Base-by-base conservation (phyloP, 2,113 vertebrate species). In the Phyllopteryx taeniolatus region DNA sequence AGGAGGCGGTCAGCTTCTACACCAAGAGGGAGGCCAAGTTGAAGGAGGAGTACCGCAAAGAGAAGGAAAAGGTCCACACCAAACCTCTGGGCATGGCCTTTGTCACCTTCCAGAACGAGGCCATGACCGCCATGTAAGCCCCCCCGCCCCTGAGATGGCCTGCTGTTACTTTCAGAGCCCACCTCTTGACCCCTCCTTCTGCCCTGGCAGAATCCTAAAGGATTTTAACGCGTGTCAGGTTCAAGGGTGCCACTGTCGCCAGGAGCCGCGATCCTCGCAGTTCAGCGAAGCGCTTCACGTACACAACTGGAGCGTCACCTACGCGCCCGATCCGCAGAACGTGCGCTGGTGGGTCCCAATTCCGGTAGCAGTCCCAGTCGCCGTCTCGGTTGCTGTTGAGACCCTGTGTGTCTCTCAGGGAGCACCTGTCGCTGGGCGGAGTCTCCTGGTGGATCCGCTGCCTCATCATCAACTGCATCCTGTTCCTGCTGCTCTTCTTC, bases 31-130 rank as follows among this genome's bases (percentile, higher is more conserved):
- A 98, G 83, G 88, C 93, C 66, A 93, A 94, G 63, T 92, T 99
- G 46, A 98, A 93, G 83, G 95, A 98, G 0, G 96, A 99, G 11
- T 98, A 95, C 86, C 94, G 94, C 82, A 92, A 89, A 51, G 98
- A 99, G 87, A 95, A 93, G 79, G 95, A 97, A 78, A 98, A 95
- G 67, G 95, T 99, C 77, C 96, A 94, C 49, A 93, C 93, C 82
- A 98, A 99, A 79, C 97, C 96, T 4, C 86, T 99, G 8, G 96
- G 96, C 54, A 99, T 99, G 98, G 97, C 96, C 49, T 99, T 99
- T 13, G 96, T 99, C 88, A 98, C 96, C 61, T 99, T 99, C 81
- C 96, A 99, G 83, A 96, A 99, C 0, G 97, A 99, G 88, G 88
- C 93, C 79, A 96, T 95, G 83, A 95, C 98, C 1, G 95, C 96